These are phyloP conservation scores for Pitta sordida DNA, from an alignment of 2,113 vertebrate genomes.

Conservation along the genomic window DNA sequence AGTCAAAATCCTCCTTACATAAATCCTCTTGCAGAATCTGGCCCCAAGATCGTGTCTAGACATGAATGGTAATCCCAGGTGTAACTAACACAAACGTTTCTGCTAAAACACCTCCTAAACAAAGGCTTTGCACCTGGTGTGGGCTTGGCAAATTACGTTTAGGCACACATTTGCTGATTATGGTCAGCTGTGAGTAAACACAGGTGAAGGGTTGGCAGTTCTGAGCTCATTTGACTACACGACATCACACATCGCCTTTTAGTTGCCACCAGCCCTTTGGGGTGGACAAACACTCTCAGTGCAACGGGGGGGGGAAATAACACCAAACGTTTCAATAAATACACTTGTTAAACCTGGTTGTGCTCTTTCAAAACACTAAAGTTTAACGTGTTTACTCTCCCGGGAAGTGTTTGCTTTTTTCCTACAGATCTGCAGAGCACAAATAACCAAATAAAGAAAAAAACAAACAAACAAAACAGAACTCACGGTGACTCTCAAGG, in stretches of 20 bases:
- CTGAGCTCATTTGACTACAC: neutral
- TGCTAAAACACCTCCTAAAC: neutral
- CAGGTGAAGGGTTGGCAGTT: neutral
- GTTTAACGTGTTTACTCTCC: neutral
- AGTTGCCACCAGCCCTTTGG: neutral
- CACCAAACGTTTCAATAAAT: neutral
- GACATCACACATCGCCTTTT: neutral
- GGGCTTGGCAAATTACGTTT: neutral
- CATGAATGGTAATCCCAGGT: conserved; percentile 26
- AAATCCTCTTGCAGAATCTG: conserved; percentile 7
- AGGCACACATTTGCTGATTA: neutral
- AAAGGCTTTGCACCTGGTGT: neutral
- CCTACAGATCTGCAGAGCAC: too few species aligned
- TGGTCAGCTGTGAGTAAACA: neutral
- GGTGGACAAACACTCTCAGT: neutral
- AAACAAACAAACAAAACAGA: neutral
- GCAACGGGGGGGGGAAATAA: neutral
- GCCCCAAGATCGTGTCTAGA: neutral
- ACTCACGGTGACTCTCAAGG: accelerated
- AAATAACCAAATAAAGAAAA: neutral
- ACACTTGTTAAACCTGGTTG: neutral
- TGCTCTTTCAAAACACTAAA: neutral
- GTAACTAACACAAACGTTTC: neutral
- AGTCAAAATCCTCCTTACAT: conserved; percentile 1
- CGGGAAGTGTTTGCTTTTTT: neutral